These are phyloP conservation scores for Charaxes varanes DNA, from an alignment of 1,140 invertebrate species.

Conservation along the genomic window DNA sequence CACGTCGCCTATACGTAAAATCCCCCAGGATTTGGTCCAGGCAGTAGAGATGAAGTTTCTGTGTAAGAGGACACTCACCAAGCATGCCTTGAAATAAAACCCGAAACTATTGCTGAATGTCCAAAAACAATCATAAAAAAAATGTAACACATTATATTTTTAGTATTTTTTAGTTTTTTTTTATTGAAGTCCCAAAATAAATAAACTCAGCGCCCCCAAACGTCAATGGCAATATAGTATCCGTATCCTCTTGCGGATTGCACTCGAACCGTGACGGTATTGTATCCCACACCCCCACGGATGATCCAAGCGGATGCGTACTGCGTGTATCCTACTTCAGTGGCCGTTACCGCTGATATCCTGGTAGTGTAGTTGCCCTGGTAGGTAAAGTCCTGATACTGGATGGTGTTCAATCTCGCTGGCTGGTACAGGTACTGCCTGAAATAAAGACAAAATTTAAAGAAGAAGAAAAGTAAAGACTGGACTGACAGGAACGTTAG, in stretches of 20 bases:
- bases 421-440: conserved; percentile 33
- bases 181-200: not conserved
- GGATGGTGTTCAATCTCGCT: conserved; percentile 25
- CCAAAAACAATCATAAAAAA: too few species aligned
- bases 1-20: too few species aligned
- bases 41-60: too few species aligned
- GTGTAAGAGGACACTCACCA: too few species aligned
- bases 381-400: conserved; percentile 17
- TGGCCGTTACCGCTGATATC: conserved; percentile 11
- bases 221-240: conserved; percentile 19
- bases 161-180: too few species aligned
- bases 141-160: too few species aligned
- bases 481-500: too few species aligned
- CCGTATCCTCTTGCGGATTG: conserved; percentile 18
- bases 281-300: conserved; percentile 10
- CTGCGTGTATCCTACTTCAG: conserved; percentile 10
- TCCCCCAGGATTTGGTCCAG: too few species aligned
- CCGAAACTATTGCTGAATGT: too few species aligned
- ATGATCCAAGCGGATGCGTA: conserved; percentile 4
- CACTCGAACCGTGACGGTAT: conserved; percentile 19
- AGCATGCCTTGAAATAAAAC: too few species aligned
- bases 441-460: conserved; percentile 21
- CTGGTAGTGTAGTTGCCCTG: conserved; percentile 11
- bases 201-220: conserved; percentile 23
- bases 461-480: too few species aligned